Conservation (phyloP, 1,140 invertebrate genomes). For the Trichonephila clavipes region DNA sequence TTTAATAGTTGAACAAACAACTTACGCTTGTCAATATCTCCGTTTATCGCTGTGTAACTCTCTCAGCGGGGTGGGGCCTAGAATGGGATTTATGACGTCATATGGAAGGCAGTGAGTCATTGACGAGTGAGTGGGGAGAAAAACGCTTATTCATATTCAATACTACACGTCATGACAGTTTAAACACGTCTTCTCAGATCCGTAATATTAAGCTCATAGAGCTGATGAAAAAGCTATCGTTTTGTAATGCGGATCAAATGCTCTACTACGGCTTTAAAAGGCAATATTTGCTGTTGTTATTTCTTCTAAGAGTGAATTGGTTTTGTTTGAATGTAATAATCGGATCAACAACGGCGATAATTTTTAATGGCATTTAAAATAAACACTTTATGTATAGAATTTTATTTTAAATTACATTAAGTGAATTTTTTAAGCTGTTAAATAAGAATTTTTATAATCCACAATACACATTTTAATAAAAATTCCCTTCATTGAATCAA, state of each 20-base stretch:
- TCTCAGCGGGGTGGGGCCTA: slow-evolving; percentile 47
- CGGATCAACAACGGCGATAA: too few species aligned
- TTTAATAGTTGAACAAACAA: slow-evolving; percentile 42
- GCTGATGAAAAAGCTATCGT: not conserved
- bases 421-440: too few species aligned
- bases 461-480: too few species aligned
- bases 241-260: not conserved
- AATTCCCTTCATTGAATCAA: too few species aligned
- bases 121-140: slow-evolving; percentile 52
- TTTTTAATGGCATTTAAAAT: too few species aligned
- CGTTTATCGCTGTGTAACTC: slow-evolving; percentile 12
- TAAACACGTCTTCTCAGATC: slow-evolving; percentile 15
- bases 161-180: slow-evolving; percentile 38
- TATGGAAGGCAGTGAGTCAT: slow-evolving; percentile 50
- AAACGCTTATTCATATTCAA: slow-evolving; percentile 31
- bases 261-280: too few species aligned
- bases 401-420: too few species aligned
- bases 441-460: too few species aligned
- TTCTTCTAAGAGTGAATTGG: too few species aligned
- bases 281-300: too few species aligned
- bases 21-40: not conserved
- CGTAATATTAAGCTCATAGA: not conserved
- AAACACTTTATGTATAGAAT: too few species aligned
- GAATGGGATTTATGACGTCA: slow-evolving; percentile 59
- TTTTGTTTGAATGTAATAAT: too few species aligned